Evolutionary conservation across 2,113 vertebrate genomes (phyloP).

Genomic region (Upupa epops): DNA sequence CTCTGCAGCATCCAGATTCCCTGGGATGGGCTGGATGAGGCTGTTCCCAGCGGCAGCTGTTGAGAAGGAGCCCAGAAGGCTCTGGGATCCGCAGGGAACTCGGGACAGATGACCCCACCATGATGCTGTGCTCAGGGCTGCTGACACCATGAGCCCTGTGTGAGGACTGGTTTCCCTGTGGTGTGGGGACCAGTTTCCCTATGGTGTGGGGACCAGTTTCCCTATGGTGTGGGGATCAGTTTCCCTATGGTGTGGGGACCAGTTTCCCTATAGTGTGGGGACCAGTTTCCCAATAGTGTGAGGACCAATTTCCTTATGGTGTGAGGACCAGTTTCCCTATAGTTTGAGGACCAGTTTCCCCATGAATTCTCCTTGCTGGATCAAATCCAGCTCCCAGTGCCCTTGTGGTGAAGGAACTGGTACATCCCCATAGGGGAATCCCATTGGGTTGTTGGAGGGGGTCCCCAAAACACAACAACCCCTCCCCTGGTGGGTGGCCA

Average conservation of each 20-base stretch:
- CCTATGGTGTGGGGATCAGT: no score
- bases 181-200: no score
- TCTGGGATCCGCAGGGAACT: neutral
- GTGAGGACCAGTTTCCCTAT: no score
- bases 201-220: no score
- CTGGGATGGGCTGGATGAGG: neutral
- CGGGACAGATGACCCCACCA: neutral
- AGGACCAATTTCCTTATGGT: no score
- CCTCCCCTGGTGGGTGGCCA: rapidly evolving
- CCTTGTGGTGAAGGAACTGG: no score
- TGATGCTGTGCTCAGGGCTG: rapidly evolving
- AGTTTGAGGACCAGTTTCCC: no score
- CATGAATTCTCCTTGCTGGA: no score
- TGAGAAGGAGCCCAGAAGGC: neutral
- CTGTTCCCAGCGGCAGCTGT: neutral
- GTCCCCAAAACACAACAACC: rapidly evolving
- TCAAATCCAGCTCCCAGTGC: no score
- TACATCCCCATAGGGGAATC: neutral
- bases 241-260: no score
- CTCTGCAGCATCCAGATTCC: neutral
- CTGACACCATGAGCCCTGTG: rapidly evolving
- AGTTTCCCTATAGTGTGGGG: no score
- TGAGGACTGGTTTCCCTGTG: neutral
- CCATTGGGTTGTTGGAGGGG: rapidly evolving
- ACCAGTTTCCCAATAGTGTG: no score